phyloP scores from a whole-genome alignment of 1,140 invertebrate genomes.

The Lepidostoma basale region DNA sequence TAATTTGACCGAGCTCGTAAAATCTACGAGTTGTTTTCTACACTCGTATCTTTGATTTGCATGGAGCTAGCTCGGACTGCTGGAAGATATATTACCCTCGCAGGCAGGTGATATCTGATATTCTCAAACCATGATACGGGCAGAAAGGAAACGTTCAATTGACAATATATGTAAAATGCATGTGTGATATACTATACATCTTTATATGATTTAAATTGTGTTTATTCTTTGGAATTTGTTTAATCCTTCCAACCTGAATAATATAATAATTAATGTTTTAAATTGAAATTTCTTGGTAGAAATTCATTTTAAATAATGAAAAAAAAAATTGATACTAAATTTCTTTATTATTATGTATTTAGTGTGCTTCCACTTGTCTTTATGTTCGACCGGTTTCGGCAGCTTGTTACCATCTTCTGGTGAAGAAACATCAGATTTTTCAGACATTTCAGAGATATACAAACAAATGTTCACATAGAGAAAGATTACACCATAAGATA shows the following conservation, averaged over 20 bases:
- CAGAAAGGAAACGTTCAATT: neutral
- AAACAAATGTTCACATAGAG: too few species aligned
- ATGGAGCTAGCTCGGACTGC: neutral
- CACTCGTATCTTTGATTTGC: conserved; percentile 12
- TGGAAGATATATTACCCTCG: neutral
- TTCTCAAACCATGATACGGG: neutral
- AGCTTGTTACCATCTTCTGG: too few species aligned
- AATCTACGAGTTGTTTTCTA: conserved; percentile 9
- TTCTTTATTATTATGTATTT: too few species aligned
- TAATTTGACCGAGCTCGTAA: conserved; percentile 13
- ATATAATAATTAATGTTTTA: neutral
- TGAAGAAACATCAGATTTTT: too few species aligned
- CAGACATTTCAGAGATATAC: too few species aligned
- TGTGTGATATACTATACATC: neutral
- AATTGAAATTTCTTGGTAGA: neutral
- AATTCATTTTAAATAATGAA: neutral
- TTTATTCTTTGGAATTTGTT: too few species aligned
- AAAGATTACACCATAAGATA: too few species aligned
- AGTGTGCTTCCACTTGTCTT: too few species aligned
- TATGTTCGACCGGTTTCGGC: too few species aligned
- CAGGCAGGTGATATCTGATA: neutral
- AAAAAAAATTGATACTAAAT: too few species aligned
- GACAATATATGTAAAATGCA: neutral
- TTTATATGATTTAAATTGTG: too few species aligned
- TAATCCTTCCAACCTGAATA: neutral